A percentile compares a stretch with the other conserved stretches of the same genome.
These are phyloP conservation scores for Pantala flavescens DNA, from an alignment of 1,140 invertebrate genomes.

Conservation along the genomic window DNA sequence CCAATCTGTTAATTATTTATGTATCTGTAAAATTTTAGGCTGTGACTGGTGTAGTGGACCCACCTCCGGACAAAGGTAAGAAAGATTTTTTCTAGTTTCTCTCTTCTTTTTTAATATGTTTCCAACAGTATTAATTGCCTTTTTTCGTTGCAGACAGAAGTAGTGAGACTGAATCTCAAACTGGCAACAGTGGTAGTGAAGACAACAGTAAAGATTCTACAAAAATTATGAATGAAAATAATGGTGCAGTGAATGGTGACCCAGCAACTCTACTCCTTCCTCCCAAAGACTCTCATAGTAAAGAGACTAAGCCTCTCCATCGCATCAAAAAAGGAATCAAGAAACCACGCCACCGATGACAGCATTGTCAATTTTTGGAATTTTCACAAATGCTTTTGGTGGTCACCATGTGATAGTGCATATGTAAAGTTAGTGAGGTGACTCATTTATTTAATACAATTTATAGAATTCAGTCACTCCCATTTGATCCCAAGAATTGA, in stretches of 20 bases:
- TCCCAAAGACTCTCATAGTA: not conserved
- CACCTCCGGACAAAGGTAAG: conserved; percentile 57
- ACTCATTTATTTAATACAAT: too few relatives aligned
- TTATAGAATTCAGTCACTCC: too few relatives aligned
- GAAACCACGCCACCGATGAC: not conserved
- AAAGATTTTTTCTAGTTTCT: conserved; percentile 35
- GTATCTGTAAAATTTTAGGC: conserved; percentile 50
- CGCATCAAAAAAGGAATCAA: not conserved
- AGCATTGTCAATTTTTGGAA: not conserved
- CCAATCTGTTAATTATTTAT: conserved; percentile 17
- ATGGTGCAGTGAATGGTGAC: not conserved
- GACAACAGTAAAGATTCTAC: conserved; percentile 41
- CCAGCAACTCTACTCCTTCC: not conserved
- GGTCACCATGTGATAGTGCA: not conserved
- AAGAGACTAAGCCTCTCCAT: not conserved
- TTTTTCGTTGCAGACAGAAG: conserved; percentile 54
- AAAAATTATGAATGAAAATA: not conserved
- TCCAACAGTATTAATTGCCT: too few relatives aligned
- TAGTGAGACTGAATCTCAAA: conserved; percentile 83
- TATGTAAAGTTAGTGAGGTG: too few relatives aligned
- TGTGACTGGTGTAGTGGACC: conserved; percentile 67
- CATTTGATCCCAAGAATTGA: too few relatives aligned
- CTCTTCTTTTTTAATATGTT: conserved; percentile 20
- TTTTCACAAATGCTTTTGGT: not conserved
- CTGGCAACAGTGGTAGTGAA: conserved; percentile 53